A percentile compares a stretch with the other conserved stretches of the same genome.
Evolutionary conservation across 2,888 invertebrate species (phyloP).

Genomic region (Augochlorella aurata): DNA sequence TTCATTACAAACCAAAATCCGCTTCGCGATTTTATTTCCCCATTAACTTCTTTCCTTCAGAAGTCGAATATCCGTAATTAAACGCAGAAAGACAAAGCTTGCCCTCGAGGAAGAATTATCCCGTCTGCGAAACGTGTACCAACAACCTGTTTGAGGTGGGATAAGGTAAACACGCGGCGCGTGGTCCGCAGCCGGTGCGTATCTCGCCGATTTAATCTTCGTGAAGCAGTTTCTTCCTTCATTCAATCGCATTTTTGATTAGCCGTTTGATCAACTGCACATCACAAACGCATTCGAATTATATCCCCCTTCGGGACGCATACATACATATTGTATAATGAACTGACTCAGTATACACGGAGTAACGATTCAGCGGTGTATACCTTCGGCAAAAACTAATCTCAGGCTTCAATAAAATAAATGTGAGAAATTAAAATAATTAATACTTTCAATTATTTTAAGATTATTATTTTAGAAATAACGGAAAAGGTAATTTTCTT

Average conservation of each 20-base stretch:
- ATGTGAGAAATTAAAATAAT: too few species aligned
- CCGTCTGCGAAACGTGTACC: conserved; percentile 39
- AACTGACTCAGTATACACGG: too few species aligned
- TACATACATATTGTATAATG: too few species aligned
- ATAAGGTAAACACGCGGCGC: conserved; percentile 56
- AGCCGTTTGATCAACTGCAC: conserved; percentile 17
- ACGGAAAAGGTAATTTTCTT: too few species aligned
- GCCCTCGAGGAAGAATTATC: conserved; percentile 1
- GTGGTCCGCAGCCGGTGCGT: conserved; percentile 27
- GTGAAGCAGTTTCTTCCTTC: conserved; percentile 10
- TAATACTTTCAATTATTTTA: too few species aligned
- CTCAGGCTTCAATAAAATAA: too few species aligned
- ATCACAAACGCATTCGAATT: conserved; percentile 16
- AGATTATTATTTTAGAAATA: too few species aligned
- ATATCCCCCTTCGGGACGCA: background rate
- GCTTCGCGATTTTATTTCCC: background rate
- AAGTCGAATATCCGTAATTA: background rate
- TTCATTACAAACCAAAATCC: too few species aligned
- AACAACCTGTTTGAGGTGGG: conserved; percentile 64
- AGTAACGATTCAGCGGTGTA: too few species aligned
- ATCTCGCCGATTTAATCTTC: conserved; percentile 34
- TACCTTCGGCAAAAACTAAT: too few species aligned
- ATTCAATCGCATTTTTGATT: background rate
- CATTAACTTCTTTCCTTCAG: background rate
- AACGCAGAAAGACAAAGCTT: background rate